phyloP scores from a whole-genome alignment of 2,113 vertebrate species.

The Entelurus aequoreus region DNA sequence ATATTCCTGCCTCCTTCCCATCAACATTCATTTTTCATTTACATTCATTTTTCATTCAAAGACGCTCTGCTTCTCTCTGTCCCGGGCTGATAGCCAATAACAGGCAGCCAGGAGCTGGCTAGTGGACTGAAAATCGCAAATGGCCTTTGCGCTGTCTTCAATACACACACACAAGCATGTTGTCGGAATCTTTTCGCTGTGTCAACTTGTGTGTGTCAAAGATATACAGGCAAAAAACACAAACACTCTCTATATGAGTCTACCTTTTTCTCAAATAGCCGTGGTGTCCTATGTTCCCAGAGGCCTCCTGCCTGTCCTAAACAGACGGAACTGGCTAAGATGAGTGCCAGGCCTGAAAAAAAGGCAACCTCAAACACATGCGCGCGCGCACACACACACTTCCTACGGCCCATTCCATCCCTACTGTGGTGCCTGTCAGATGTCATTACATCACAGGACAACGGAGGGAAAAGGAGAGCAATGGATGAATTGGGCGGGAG shows the following conservation, averaged over 20 bases:
- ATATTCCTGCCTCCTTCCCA: constrained; percentile 49
- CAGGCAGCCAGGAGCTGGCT: constrained; percentile 51
- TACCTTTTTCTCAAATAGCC: constrained; percentile 36
- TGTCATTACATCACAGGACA: constrained; percentile 69
- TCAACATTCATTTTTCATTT: constrained; percentile 67
- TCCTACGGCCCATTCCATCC: constrained; percentile 44
- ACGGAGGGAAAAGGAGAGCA: constrained; percentile 39
- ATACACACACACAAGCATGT: constrained; percentile 24
- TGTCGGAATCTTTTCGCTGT: constrained; percentile 40
- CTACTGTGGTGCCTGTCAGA: constrained; percentile 67
- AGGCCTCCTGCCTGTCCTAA: constrained; percentile 43
- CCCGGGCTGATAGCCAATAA: constrained; percentile 58
- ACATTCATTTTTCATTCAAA: constrained; percentile 64
- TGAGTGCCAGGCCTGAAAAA: constrained; percentile 34
- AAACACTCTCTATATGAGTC: constrained; percentile 11
- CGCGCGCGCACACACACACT: constrained; percentile 10
- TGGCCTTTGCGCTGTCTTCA: constrained; percentile 34
- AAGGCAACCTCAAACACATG: constrained; percentile 4
- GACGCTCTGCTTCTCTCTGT: constrained; percentile 44
- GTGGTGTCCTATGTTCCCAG: constrained; percentile 46
- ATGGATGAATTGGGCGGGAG: constrained; percentile 73
- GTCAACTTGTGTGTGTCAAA: constrained; percentile 35
- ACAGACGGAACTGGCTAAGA: constrained; percentile 26
- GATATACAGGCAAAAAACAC: constrained; percentile 23
- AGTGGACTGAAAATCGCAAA: constrained; percentile 53